Conservation (phyloP, 2,113 vertebrate species). For the Ranitomeya variabilis region DNA sequence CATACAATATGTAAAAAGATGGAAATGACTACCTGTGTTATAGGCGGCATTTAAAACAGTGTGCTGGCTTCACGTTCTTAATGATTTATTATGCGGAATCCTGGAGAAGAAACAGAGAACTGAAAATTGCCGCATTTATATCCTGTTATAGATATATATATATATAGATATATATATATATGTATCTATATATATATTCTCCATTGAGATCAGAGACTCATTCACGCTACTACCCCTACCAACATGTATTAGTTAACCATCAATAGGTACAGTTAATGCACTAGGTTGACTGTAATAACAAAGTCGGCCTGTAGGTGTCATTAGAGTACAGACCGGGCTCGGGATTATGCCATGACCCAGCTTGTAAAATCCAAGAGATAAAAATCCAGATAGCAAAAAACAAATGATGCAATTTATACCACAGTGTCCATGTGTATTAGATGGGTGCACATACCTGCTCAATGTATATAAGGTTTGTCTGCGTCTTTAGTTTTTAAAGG, state of each 20-base stretch:
- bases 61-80: no score
- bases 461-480: not conserved
- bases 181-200: no score
- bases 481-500: not conserved
- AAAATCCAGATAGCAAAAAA: not conserved
- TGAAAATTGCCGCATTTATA: not conserved
- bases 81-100: not conserved
- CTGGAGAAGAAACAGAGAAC: not conserved
- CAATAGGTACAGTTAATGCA: not conserved
- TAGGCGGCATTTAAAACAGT: not conserved
- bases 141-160: not conserved
- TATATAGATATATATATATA: not conserved
- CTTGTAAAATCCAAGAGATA: not conserved
- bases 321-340: not conserved
- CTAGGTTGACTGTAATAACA: not conserved
- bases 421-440: no score
- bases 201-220: not conserved
- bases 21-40: not conserved
- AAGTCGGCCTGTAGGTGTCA: constrained; percentile 6
- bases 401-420: no score
- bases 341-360: not conserved
- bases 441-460: not conserved
- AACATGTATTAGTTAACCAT: not conserved
- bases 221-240: not conserved
- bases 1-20: not conserved